phyloP scores from a whole-genome alignment of 2,888 invertebrate genomes.

The Lacanobia wlatinum region DNA sequence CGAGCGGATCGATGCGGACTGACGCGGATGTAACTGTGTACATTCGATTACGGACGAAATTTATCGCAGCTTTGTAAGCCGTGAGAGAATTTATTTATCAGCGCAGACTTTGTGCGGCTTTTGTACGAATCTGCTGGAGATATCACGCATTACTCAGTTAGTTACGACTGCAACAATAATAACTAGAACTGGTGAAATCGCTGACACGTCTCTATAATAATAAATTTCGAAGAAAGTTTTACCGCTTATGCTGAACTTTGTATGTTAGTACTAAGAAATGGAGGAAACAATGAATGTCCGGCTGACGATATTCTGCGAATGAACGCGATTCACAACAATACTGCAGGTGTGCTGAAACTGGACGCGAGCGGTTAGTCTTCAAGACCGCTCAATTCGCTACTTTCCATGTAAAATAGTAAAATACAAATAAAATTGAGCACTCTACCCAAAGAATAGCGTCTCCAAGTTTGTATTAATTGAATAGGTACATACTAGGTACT shows the following conservation, averaged over 20 bases:
- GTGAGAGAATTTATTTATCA: constrained; percentile 20
- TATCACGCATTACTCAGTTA: constrained; percentile 1
- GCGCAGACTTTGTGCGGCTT: constrained; percentile 3
- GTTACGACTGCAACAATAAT: constrained; percentile 2
- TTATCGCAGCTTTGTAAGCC: constrained; percentile 33
- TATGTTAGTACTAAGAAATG: constrained; percentile 19
- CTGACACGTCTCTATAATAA: constrained; percentile 9
- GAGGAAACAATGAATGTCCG: constrained; percentile 16
- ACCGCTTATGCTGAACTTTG: not conserved
- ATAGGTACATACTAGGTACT: not conserved
- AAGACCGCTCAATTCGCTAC: not conserved
- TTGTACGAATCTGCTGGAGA: not conserved
- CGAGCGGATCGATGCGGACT: constrained; percentile 17
- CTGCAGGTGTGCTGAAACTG: constrained; percentile 20
- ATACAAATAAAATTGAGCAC: not conserved
- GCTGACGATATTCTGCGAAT: constrained; percentile 32
- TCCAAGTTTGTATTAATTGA: not conserved
- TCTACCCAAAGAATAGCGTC: too few relatives aligned
- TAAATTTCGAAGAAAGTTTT: constrained; percentile 16
- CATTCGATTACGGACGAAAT: constrained; percentile 31
- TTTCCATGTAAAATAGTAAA: not conserved
- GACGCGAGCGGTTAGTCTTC: constrained; percentile 1
- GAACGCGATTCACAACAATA: constrained; percentile 1
- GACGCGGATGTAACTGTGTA: constrained; percentile 36
- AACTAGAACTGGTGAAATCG: not conserved